Percentiles rank a stretch among this genome's conserved stretches.
Conservation (phyloP, 2,888 invertebrate genomes). For the Unio pictorum region DNA sequence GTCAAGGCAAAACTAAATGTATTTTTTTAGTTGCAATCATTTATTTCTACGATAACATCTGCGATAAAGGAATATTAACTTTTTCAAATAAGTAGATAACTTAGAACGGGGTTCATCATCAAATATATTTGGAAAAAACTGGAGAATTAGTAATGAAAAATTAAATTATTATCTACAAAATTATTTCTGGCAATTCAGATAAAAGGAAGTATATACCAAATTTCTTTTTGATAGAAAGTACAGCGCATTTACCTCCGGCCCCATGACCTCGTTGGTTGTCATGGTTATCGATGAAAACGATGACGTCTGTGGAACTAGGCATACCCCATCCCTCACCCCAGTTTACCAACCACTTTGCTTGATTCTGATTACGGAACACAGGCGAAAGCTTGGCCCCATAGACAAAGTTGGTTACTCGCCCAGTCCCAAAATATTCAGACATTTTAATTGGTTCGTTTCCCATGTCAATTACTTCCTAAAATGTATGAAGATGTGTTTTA, state of each 20-base stretch:
- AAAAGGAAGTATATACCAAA: no score
- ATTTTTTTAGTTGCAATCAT: no score
- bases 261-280: slow-evolving; percentile 87
- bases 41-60: no score
- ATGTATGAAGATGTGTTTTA: slow-evolving; percentile 16
- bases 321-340: slow-evolving; percentile 60
- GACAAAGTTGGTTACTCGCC: slow-evolving; percentile 85
- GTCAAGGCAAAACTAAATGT: no score
- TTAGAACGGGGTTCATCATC: no score
- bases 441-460: slow-evolving; percentile 60
- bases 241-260: slow-evolving; percentile 72
- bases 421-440: slow-evolving; percentile 57
- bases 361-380: slow-evolving; percentile 40
- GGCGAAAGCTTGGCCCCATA: slow-evolving; percentile 72
- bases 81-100: no score
- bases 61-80: no score
- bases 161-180: no score
- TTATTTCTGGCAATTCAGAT: no score
- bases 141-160: no score
- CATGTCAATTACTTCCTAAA: slow-evolving; percentile 65
- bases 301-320: slow-evolving; percentile 71
- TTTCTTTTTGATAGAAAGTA: no score
- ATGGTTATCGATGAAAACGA: slow-evolving; percentile 92
- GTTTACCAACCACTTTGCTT: slow-evolving; percentile 47
- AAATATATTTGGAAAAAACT: no score